Percentiles rank a stretch among this genome's conserved stretches.
These are phyloP conservation scores for Hipparchia sbordonii DNA, from an alignment of 2,888 invertebrate species.

Conservation along the genomic window DNA sequence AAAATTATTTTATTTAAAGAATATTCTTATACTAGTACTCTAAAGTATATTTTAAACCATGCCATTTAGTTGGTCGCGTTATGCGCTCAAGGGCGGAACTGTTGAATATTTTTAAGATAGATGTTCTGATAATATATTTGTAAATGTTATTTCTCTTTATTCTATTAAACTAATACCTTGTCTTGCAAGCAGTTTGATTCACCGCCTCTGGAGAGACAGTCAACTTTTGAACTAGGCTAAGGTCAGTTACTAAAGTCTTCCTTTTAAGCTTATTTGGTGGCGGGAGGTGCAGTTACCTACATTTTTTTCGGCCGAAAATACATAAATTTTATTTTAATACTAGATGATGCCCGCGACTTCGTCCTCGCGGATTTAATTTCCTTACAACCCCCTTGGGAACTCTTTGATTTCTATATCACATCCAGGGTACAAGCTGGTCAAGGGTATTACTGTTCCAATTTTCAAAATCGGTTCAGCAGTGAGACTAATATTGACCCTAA, in stretches of 20 bases:
- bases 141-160: not conserved
- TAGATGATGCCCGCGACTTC: not conserved
- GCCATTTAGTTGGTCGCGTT: not conserved
- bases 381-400: too few relatives aligned
- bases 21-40: too few relatives aligned
- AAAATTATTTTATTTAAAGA: too few relatives aligned
- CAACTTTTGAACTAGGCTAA: constrained; percentile 53
- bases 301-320: not conserved
- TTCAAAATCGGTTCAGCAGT: too few relatives aligned
- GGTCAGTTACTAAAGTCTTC: constrained; percentile 56
- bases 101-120: not conserved
- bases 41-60: not conserved
- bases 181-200: constrained; percentile 56
- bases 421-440: too few relatives aligned
- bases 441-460: too few relatives aligned
- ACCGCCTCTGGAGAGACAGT: constrained; percentile 56
- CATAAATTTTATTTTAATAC: too few relatives aligned
- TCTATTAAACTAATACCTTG: constrained; percentile 28
- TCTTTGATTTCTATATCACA: too few relatives aligned
- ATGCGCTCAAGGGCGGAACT: not conserved
- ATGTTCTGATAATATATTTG: not conserved
- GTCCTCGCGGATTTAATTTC: not conserved
- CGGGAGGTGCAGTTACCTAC: constrained; percentile 42
- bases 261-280: constrained; percentile 49
- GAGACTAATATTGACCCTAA: too few relatives aligned